Conservation (phyloP, 2,797 vertebrate species). For the Toxotes lorentzi region DNA sequence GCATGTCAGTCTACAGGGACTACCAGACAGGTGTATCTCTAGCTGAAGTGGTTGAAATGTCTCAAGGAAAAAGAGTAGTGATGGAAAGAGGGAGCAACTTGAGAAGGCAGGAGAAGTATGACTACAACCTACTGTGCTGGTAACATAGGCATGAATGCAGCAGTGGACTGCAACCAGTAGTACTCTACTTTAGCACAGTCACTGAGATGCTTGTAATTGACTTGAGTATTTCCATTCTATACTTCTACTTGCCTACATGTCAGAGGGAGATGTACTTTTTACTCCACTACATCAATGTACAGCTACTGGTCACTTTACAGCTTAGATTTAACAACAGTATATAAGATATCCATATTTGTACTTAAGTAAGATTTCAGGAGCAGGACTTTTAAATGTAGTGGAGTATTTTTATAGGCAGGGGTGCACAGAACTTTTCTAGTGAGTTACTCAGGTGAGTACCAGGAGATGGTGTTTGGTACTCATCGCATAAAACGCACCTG, state of each 20-base stretch:
- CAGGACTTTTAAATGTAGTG: not conserved
- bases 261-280: not conserved
- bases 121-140: not conserved
- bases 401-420: not conserved
- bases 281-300: not conserved
- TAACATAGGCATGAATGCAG: not conserved
- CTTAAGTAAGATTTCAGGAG: not conserved
- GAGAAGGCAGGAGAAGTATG: not conserved
- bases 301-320: not conserved
- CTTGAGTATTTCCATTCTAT: not conserved
- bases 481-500: too few relatives aligned
- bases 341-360: not conserved
- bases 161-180: not conserved
- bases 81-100: constrained; percentile 2
- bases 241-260: not conserved
- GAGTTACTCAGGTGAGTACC: too few relatives aligned
- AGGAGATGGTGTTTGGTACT: too few relatives aligned
- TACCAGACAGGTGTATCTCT: constrained; percentile 1
- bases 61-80: not conserved
- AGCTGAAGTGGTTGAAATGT: constrained; percentile 8
- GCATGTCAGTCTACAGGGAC: constrained; percentile 22
- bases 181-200: not conserved
- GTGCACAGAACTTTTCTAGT: too few relatives aligned
- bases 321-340: not conserved
- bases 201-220: not conserved